These are phyloP conservation scores for Eilema caniola DNA, from an alignment of 2,888 invertebrate species.

Conservation along the genomic window DNA sequence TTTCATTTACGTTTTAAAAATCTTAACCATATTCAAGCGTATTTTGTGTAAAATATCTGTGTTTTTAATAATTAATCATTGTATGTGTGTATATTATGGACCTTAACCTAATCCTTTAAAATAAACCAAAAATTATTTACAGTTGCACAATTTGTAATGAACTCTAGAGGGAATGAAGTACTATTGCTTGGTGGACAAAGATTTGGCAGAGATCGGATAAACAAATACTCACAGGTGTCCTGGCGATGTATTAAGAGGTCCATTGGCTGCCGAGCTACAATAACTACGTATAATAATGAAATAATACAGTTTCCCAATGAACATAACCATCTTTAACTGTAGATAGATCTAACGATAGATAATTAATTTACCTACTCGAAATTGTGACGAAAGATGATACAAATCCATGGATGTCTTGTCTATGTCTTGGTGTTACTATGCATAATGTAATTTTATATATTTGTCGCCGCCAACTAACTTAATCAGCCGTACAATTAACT, in stretches of 20 bases:
- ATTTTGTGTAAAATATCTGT: too few relatives aligned
- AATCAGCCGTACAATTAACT: too few relatives aligned
- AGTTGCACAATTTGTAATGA: conserved; percentile 16
- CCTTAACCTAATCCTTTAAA: too few relatives aligned
- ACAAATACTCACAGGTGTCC: not conserved
- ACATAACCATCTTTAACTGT: not conserved
- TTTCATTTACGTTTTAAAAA: too few relatives aligned
- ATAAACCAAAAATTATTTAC: too few relatives aligned
- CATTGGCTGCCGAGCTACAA: conserved; percentile 15
- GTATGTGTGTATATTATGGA: not conserved
- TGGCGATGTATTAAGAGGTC: conserved; percentile 23
- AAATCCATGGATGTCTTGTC: too few relatives aligned
- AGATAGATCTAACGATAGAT: not conserved
- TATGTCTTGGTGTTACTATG: too few relatives aligned
- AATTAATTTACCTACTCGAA: not conserved
- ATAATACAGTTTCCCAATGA: not conserved
- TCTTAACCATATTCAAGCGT: not conserved
- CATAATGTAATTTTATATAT: too few relatives aligned
- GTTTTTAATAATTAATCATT: not conserved
- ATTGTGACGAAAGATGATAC: not conserved
- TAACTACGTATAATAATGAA: conserved; percentile 8
- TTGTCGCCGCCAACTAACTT: too few relatives aligned
- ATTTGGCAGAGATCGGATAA: conserved; percentile 10
- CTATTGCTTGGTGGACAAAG: conserved; percentile 18
- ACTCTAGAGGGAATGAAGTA: conserved; percentile 10